Percentiles rank a stretch among this genome's conserved stretches.
Evolutionary conservation across 2,113 vertebrate species (phyloP).

Genomic region (Saccopteryx bilineata): DNA sequence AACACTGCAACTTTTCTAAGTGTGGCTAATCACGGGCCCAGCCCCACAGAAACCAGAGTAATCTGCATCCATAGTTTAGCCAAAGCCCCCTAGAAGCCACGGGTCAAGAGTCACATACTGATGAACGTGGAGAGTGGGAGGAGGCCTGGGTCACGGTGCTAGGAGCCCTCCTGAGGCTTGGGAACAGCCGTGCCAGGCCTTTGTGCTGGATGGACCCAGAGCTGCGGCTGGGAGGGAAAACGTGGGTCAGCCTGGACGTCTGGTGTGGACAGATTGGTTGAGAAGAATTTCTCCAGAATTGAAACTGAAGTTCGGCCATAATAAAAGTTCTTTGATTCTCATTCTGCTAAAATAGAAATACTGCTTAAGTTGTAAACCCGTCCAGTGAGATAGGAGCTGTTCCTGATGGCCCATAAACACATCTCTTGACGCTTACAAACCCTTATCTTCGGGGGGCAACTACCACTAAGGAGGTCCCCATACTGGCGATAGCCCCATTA

Average conservation of each 20-base stretch:
- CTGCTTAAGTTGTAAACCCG: background rate
- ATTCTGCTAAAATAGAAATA: background rate
- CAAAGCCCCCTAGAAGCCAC: background rate
- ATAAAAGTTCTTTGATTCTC: background rate
- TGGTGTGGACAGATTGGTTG: background rate
- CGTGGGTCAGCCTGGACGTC: accelerated
- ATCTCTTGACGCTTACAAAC: background rate
- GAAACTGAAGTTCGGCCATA: background rate
- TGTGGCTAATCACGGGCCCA: background rate
- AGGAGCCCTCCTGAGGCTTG: no score
- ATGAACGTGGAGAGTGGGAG: accelerated
- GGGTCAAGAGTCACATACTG: background rate
- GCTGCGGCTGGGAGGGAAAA: background rate
- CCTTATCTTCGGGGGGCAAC: background rate
- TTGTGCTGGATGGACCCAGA: no score
- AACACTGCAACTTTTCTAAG: background rate
- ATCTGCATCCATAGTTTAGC: background rate
- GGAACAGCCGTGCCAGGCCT: background rate
- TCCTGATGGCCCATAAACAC: background rate
- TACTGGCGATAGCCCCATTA: background rate
- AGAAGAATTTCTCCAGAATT: conserved; percentile 1
- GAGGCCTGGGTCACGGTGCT: background rate
- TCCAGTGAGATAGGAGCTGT: background rate
- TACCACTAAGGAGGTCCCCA: background rate
- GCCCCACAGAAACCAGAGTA: background rate